phyloP scores from a whole-genome alignment of 30 jellyfish, hydroid and myxozoan species.

The Chironex yamaguchii region DNA sequence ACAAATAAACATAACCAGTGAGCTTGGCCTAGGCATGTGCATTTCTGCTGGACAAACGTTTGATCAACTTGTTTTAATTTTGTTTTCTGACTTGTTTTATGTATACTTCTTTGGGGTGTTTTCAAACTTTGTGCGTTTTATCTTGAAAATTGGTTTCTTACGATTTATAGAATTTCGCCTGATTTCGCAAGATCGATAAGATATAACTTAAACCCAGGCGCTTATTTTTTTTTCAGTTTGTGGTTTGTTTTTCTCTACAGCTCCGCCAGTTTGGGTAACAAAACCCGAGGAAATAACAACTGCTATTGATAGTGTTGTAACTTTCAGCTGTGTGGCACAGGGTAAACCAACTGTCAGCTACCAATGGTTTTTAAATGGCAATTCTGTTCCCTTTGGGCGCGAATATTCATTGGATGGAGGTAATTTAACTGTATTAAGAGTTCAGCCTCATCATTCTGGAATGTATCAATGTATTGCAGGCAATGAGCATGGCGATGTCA shows the following conservation, averaged over 20 bases:
- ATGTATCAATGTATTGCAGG: conserved; percentile 92
- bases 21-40: too few species aligned
- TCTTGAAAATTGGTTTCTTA: neutral
- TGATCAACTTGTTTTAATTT: too few species aligned
- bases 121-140: neutral
- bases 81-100: too few species aligned
- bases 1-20: too few species aligned
- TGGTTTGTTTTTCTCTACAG: conserved; percentile 2
- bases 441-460: conserved; percentile 70
- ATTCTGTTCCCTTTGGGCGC: conserved; percentile 38
- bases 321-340: conserved; percentile 78
- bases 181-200: too few species aligned
- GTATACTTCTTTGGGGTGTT: too few species aligned
- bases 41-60: too few species aligned
- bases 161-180: neutral
- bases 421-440: conserved; percentile 71
- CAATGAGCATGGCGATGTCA: conserved; percentile 79
- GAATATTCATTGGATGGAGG: conserved; percentile 80
- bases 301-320: conserved; percentile 60
- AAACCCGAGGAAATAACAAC: conserved; percentile 63
- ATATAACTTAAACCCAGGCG: too few species aligned
- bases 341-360: conserved; percentile 79
- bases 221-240: neutral
- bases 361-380: conserved; percentile 85
- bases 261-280: conserved; percentile 53